phyloP scores from a whole-genome alignment of 2,113 vertebrate species.

The Oenanthe oenanthe region DNA sequence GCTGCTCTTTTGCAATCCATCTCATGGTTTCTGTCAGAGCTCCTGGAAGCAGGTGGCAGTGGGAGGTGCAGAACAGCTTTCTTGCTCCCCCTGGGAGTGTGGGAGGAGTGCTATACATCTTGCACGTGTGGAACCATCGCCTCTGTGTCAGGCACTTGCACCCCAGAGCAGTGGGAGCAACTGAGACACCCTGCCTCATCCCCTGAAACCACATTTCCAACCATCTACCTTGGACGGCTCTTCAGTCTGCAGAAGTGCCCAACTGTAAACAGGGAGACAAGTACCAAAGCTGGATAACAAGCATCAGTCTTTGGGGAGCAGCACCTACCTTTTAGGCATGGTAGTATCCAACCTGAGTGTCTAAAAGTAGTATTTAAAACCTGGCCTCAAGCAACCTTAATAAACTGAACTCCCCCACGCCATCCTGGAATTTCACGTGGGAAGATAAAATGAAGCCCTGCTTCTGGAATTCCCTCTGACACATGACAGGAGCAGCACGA shows the following conservation, averaged over 20 bases:
- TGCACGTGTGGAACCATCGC: not conserved
- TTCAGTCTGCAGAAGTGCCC: not conserved
- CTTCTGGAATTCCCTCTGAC: not conserved
- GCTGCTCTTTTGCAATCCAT: not conserved
- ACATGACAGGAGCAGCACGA: rapidly evolving
- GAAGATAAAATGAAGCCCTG: not conserved
- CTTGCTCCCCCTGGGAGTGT: not conserved
- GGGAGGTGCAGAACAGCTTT: not conserved
- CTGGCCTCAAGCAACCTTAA: not conserved
- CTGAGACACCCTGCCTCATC: not conserved
- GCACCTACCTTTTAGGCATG: not conserved
- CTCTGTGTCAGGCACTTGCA: not conserved
- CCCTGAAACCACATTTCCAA: not conserved
- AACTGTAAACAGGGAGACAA: not conserved
- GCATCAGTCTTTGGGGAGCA: not conserved
- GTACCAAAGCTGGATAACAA: not conserved
- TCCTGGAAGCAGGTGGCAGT: not conserved
- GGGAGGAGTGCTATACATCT: not conserved
- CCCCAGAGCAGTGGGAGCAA: not conserved
- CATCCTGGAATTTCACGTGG: not conserved
- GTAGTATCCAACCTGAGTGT: not conserved
- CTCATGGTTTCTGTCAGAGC: not conserved
- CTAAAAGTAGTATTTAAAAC: not conserved
- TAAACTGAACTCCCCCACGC: not conserved
- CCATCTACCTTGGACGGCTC: not conserved